These are phyloP conservation scores for Pseudochirops cupreus DNA, from an alignment of 2,797 vertebrate species.

Conservation along the genomic window DNA sequence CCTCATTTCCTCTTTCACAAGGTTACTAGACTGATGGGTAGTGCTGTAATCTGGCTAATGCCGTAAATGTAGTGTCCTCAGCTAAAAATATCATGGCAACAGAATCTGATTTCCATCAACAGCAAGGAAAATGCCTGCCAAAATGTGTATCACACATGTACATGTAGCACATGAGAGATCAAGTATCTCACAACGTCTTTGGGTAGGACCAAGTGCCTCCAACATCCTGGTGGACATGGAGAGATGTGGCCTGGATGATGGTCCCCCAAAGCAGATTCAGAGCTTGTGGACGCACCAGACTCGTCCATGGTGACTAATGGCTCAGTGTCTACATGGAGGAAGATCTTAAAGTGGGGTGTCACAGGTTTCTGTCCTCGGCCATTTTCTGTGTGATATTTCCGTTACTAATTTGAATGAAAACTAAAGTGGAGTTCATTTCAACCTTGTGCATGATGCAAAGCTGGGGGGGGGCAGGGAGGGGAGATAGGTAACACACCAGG, in stretches of 20 bases:
- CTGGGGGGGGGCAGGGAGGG: no score
- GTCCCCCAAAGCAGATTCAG: neutral
- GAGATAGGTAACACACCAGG: neutral
- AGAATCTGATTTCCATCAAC: neutral
- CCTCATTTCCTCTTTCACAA: neutral
- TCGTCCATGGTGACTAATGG: neutral
- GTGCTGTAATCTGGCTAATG: neutral
- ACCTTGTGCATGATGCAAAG: neutral
- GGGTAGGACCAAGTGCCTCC: neutral
- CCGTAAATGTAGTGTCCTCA: neutral
- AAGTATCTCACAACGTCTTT: no score
- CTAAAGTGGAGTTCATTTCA: neutral
- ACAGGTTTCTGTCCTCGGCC: neutral
- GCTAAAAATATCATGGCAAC: neutral
- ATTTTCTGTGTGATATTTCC: neutral
- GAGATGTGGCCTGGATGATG: neutral
- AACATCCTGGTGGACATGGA: neutral
- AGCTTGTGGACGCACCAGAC: neutral
- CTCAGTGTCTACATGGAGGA: neutral
- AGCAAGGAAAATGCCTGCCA: neutral
- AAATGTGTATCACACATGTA: no score
- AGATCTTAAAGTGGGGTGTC: neutral
- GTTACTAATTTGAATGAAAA: neutral
- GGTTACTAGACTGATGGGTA: neutral
- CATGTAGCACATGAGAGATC: no score